Base-by-base conservation (phyloP, 2,113 vertebrate species). In the Agelaius tricolor region DNA sequence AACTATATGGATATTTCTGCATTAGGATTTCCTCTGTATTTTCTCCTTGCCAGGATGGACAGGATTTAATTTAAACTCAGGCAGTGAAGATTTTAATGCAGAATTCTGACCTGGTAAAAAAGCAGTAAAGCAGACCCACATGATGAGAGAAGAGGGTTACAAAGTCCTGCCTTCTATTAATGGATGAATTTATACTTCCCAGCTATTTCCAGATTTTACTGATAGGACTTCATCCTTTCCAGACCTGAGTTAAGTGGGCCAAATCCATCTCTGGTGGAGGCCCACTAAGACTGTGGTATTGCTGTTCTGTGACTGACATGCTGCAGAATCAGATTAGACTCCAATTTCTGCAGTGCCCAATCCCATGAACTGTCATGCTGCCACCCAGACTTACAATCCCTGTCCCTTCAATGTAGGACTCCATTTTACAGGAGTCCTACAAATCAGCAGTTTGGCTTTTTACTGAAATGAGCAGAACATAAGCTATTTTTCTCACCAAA, bases 11-110 rank as follows among this genome's bases (percentile, higher is more conserved):
- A 74, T 63, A 84, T 84, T 95, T 95, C 71, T 74, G 51, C 72
- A 63, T 90, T 63, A 61, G 28, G 52, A 93, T 88, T 93, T 95
- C 28, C 39, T 90, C 72, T 85, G 47, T 69, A 82, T 59, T 80
- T 95, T 83, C 59, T 85, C 82, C 83, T 90, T 94, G 31, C 79
- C 68, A 61, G 85, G 47, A 85, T 47, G 41, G 35, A 73, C 20
- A 82, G 57, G 61, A 78, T 90, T 95, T 91, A 87, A 87, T 73
- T 93, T 80, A 90, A 85, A 93, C 27, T 90, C 49, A 44, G 22
- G 35, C 47, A 86, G 52, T 71, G 55, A 66, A 71, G 39, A 81
- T 80, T 81, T 94, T 80, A 71, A 85, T 84, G 68, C 52, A 83
- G 49, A 90, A 61, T 76, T 88, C 55, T 5, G 24, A 90, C 19